These are phyloP conservation scores for Oncorhynchus keta DNA, from an alignment of 2,113 vertebrate species.

Conservation along the genomic window DNA sequence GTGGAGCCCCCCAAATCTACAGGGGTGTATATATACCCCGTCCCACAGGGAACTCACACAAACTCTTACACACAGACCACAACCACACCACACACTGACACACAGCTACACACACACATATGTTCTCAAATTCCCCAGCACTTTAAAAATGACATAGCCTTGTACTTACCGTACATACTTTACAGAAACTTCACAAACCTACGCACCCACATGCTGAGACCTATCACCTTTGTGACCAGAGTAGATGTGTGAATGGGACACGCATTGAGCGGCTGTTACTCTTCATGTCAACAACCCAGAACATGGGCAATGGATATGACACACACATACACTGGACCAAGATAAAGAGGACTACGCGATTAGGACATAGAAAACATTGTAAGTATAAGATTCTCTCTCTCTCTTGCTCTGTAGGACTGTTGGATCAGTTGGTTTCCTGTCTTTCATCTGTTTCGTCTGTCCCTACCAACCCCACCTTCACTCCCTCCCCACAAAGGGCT, in stretches of 20 bases:
- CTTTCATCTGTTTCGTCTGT: no score
- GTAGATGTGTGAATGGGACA: background rate
- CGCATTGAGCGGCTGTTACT: background rate
- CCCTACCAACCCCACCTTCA: no score
- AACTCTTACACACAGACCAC: slow-evolving; percentile 29
- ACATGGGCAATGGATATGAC: background rate
- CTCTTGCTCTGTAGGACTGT: no score
- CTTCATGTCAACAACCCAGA: background rate
- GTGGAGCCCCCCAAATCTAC: slow-evolving; percentile 33
- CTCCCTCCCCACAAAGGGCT: no score
- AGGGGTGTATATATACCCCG: slow-evolving; percentile 64
- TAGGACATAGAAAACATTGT: background rate
- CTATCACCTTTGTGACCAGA: background rate
- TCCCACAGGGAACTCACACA: slow-evolving; percentile 39
- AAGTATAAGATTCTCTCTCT: background rate
- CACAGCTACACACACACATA: slow-evolving; percentile 7
- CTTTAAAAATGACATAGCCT: no score
- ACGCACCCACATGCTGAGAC: no score
- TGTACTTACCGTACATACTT: no score
- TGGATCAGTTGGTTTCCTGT: no score
- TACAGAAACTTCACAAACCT: no score
- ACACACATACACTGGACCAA: background rate
- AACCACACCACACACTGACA: background rate
- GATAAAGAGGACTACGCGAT: background rate
- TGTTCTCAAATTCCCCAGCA: no score